Base-by-base conservation (phyloP, 2,797 vertebrate species). In the Scyliorhinus canicula region DNA sequence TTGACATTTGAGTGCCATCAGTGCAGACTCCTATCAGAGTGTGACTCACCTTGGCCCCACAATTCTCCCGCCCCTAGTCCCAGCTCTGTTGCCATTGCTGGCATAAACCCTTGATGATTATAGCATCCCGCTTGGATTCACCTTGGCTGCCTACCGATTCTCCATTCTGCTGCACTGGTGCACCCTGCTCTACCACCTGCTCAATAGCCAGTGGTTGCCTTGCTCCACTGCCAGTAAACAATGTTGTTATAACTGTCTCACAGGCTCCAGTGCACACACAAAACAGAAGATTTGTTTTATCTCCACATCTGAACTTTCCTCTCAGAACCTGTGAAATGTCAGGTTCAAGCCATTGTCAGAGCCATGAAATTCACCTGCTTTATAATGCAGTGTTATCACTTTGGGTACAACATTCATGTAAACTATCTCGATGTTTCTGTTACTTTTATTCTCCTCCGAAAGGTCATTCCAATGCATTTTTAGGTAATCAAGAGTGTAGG, bases 101-200 rank as follows among this genome's bases (percentile, higher is more conserved):
- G 86, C 95, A 95, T 94, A 74, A n/a, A 79, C 88, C 84, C 28
- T 67, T 95, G 65, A 95, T 84, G 95, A 95, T 88, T 69, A 93
- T 95, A 95, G 93, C 95, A 35, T n/a, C 1, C 71, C 28, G 0
- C 28, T 74, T 52, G n/a, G 57, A 63, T 91, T 91, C 35, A 44
- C n/a, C 9, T 91, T 90, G 86, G 19, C 40, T 44, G 77, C 35
- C 40, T 63, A 63, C 11, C 2, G 57, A 26, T 40, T 84, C 82
- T 47, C 3, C 47, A 57, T 7, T 55, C 85, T n/a, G 65, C 71
- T 74, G 9, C 35, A 11, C 35, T n/a, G 3, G 11, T 7, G 1
- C 35, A n/a, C 35, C 7, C n/a, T n/a, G 12, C 35, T 77, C 14
- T 63, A 40, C 55, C 40, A 19, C 57, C n/a, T 63, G 85, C n/a